phyloP scores from a whole-genome alignment of 1,140 invertebrate species.

The Apis laboriosa region DNA sequence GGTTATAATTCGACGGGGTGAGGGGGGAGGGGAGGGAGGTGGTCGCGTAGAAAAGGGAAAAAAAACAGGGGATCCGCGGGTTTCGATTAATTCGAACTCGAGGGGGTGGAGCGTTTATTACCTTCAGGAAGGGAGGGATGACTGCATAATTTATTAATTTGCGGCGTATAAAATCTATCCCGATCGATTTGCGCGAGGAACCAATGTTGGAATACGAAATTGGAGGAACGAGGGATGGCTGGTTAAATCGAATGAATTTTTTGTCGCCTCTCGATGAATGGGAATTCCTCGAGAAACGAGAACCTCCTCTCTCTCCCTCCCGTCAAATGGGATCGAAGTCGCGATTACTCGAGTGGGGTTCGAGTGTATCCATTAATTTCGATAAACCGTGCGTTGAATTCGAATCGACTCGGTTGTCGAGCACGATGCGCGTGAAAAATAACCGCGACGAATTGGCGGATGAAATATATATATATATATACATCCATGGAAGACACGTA shows the following conservation, averaged over 20 bases:
- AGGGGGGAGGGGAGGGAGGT: too few relatives aligned
- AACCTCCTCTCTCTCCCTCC: too few relatives aligned
- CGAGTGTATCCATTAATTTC: slow-evolving; percentile 36
- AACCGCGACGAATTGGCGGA: slow-evolving; percentile 43
- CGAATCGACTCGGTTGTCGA: neutral
- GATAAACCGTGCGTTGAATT: slow-evolving; percentile 40
- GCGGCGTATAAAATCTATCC: neutral
- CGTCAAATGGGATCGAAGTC: slow-evolving; percentile 15
- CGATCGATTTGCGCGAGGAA: neutral
- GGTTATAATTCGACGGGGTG: slow-evolving; percentile 36
- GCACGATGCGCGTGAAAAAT: slow-evolving; percentile 50
- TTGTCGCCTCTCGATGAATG: slow-evolving; percentile 19
- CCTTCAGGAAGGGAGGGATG: neutral
- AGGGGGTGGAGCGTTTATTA: neutral
- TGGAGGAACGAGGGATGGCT: too few relatives aligned
- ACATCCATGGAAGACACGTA: neutral
- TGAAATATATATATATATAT: slow-evolving; percentile 44
- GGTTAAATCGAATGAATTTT: slow-evolving; percentile 7
- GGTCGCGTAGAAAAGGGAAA: slow-evolving; percentile 47
- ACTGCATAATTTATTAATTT: slow-evolving; percentile 56
- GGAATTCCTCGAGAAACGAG: too few relatives aligned
- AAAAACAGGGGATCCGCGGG: slow-evolving; percentile 35
- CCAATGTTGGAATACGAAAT: too few relatives aligned
- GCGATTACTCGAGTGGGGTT: neutral
- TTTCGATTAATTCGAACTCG: slow-evolving; percentile 56